Conservation (phyloP, 2,113 vertebrate species). For the Talpa occidentalis region DNA sequence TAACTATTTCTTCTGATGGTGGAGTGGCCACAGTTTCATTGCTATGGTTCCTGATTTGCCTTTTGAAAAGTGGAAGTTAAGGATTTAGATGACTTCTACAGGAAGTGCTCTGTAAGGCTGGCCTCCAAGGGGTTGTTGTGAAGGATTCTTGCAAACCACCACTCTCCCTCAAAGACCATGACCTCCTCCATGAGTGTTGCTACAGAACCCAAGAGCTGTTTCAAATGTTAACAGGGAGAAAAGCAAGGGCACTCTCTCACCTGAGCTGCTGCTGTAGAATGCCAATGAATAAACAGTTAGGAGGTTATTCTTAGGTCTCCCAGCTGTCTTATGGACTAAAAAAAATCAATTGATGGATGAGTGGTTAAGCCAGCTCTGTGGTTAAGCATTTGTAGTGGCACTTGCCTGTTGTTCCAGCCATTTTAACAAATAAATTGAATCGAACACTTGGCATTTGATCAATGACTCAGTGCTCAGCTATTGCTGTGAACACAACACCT, state of each 20-base stretch:
- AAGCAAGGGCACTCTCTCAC: neutral
- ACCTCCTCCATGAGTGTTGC: neutral
- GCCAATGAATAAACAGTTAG: neutral
- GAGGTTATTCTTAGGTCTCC: conserved; percentile 9
- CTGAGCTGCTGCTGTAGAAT: neutral
- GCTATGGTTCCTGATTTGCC: neutral
- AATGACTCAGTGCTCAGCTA: neutral
- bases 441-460: conserved; percentile 57
- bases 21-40: no score
- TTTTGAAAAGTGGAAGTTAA: neutral
- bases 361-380: conserved; percentile 52
- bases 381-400: conserved; percentile 58
- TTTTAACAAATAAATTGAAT: conserved; percentile 70
- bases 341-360: conserved; percentile 70
- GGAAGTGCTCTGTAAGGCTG: neutral
- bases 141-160: neutral
- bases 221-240: neutral
- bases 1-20: no score
- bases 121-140: neutral
- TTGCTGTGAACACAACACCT: neutral
- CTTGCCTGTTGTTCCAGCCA: conserved; percentile 50
- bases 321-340: conserved; percentile 27
- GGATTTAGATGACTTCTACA: neutral
- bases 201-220: neutral
- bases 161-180: neutral